Evolutionary conservation across 2,797 vertebrate genomes (phyloP).

Genomic region (Artibeus lituratus): DNA sequence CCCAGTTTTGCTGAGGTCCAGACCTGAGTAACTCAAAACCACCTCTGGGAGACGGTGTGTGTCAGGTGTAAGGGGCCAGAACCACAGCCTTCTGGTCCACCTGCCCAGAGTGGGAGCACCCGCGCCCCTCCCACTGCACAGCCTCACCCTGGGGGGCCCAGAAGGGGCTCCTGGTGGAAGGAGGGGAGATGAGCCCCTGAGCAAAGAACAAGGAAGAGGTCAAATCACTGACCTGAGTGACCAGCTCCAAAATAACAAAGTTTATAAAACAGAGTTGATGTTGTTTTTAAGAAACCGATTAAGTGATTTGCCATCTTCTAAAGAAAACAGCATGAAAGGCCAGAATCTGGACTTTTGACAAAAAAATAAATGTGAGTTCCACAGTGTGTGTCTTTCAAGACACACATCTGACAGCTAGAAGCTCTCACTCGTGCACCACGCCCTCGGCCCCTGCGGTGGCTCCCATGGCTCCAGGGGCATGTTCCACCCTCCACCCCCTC

Average conservation of each 20-base stretch:
- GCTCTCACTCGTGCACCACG: background rate
- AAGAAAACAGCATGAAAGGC: background rate
- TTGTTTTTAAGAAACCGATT: background rate
- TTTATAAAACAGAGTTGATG: background rate
- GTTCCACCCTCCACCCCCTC: background rate
- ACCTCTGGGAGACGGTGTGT: background rate
- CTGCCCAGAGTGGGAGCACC: background rate
- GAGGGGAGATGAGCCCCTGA: background rate
- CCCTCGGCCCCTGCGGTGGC: background rate
- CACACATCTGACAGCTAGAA: background rate
- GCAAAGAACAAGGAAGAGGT: background rate
- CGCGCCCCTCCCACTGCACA: background rate
- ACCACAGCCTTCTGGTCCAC: background rate
- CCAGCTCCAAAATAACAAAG: background rate
- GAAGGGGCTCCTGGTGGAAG: background rate
- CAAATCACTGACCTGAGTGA: fast-evolving
- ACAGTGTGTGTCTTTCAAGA: background rate
- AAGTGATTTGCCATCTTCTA: background rate
- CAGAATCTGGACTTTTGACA: background rate
- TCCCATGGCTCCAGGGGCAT: background rate
- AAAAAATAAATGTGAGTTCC: background rate
- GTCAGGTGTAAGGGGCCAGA: background rate
- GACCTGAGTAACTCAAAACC: background rate
- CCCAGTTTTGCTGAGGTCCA: conserved; percentile 35
- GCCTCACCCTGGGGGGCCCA: background rate